Evolutionary conservation across 2,797 vertebrate genomes (phyloP), one percentile per base, ranked within the genome.

Genomic region (Geotrypetes seraphini): DNA sequence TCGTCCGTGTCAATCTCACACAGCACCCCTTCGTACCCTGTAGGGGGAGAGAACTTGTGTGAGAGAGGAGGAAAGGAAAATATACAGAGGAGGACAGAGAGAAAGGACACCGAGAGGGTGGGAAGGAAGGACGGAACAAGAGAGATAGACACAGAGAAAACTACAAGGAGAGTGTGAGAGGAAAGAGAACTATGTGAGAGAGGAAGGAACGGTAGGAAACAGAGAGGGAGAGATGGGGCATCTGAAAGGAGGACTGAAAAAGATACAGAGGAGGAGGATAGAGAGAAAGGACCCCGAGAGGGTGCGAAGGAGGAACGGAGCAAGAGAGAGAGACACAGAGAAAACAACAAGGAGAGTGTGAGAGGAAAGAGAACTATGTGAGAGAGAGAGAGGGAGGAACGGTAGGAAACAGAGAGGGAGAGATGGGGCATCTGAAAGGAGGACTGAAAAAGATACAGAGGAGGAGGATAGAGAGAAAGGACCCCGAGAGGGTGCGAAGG

Each of bases 1-100:
- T 65, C 58, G 0, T 71, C 15, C 1, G 10, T 28, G 40, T 67
- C 62, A 7, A 46, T 14, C 10, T 69, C 57, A 8, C 69, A 74
- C 7, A 62, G 26, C 4, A 1, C 25, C 10, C 64, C 66, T 25
- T 51, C 53, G 6, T 57, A 33, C 9, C 69, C 66, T 62, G 38
- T 6, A 12, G 16, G 33, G 20, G 20, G 19, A 12, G 12, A 25
- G 10, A 21, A 12, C 11, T 10, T 9, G n/a, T n/a, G n/a, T n/a
- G n/a, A n/a, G n/a, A n/a, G n/a, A n/a, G n/a, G n/a, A n/a, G n/a
- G n/a, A n/a, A n/a, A n/a, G n/a, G n/a, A n/a, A n/a, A n/a, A n/a
- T n/a, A n/a, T n/a, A n/a, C n/a, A n/a, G n/a, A n/a, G n/a, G n/a
- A n/a, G n/a, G n/a, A n/a, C n/a, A n/a, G n/a, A n/a, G n/a, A n/a